These are phyloP conservation scores for Enteromius treurensis DNA, from an alignment of 2,797 vertebrate genomes.

Conservation along the genomic window DNA sequence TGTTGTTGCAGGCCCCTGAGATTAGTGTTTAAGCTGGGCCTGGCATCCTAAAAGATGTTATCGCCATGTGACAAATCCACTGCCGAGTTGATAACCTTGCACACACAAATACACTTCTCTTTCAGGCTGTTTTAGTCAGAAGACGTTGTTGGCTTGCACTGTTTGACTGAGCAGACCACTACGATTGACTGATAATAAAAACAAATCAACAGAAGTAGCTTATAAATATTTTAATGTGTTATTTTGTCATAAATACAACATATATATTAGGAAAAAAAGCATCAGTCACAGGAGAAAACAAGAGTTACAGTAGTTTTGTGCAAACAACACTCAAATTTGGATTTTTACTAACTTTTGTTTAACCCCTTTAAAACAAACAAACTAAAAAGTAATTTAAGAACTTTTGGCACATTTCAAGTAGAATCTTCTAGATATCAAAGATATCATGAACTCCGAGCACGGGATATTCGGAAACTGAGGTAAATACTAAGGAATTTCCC, in stretches of 20 bases:
- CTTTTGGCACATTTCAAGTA: constrained; percentile 89
- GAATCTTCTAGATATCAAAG: constrained; percentile 48
- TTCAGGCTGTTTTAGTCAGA: neutral
- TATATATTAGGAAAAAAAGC: constrained; percentile 84
- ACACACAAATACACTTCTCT: constrained; percentile 43
- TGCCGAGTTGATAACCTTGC: constrained; percentile 49
- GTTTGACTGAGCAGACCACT: neutral
- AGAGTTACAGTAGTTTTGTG: constrained; percentile 97
- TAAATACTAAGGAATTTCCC: constrained; percentile 47
- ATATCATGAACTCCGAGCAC: constrained; percentile 43
- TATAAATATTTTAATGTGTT: constrained; percentile 88
- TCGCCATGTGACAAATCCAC: constrained; percentile 63
- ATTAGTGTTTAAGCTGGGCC: constrained; percentile 52
- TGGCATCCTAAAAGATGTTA: constrained; percentile 61
- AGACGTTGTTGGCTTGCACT: neutral
- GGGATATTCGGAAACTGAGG: constrained; percentile 54
- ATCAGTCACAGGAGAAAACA: constrained; percentile 95
- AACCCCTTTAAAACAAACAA: constrained; percentile 57
- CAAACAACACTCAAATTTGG: constrained; percentile 75
- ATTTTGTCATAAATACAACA: constrained; percentile 91
- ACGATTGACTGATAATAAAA: constrained; percentile 32
- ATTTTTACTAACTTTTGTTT: constrained; percentile 64
- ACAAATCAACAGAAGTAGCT: constrained; percentile 58
- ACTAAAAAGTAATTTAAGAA: constrained; percentile 68
- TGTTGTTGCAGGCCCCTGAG: constrained; percentile 51